Base-by-base conservation (phyloP, 2,888 invertebrate species). In the Tenthredo livida region DNA sequence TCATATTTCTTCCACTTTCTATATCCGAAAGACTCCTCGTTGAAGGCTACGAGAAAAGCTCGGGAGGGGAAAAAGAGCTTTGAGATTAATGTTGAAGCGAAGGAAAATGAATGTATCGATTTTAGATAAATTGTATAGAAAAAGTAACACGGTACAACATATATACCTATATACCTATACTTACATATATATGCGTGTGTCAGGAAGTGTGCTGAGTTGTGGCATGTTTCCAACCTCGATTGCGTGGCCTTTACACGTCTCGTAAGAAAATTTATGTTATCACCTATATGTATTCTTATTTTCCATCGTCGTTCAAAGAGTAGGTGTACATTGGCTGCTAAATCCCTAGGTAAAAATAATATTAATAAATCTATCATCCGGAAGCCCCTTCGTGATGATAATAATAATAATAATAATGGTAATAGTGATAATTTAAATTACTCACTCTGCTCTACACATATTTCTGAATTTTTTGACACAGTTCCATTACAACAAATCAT, bases 91-190 rank as follows among this genome's bases (percentile, higher is more conserved):
- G 47, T 70, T 33, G 80, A 17, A 40, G 40, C 21, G 80, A 61
- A 40, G n/a, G n/a, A 80, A 80, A 58, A 80, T 80, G 83, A 67
- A 17, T 67, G 21, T 67, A 83, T 83, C 47, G 83, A 83, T 83
- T 83, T 67, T 50, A 33, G 47, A 50, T 83, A 83, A 83, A 83
- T 83, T 83, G 7, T 47, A 61, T 58, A 78, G 21, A n/a, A 21
- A 54, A 54, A n/a, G 54, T 54, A n/a, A 54, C 54, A 47, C 47
- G 47, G 54, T 54, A 21, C n/a, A 17, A 37, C 33, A 17, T 37
- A 17, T 37, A 37, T 33, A 33, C 33, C 33, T 33, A 25, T 37
- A 12, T 4, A 15, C 47, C 12, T 47, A 33, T 33, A 29, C 29
- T 0, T 33, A 33, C 4, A 4, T 33, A 33, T 37, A 40, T 9